Evolutionary conservation across 2,113 vertebrate genomes (phyloP).

Genomic region (Hypocryptadius cinnamomeus): DNA sequence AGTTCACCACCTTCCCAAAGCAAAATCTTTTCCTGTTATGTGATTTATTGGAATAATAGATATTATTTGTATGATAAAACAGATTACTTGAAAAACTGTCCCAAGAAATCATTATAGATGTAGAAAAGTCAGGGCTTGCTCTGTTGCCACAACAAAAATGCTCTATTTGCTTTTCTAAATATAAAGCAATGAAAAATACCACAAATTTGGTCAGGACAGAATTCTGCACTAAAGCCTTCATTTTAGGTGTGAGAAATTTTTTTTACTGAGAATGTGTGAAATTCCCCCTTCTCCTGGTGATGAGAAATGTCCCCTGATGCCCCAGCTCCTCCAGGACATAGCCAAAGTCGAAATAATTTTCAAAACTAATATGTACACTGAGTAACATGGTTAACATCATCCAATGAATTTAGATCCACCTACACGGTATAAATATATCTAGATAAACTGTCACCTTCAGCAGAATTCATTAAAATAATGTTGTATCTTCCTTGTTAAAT

Average conservation of each 20-base stretch:
- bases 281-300: neutral
- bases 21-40: neutral
- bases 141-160: slow-evolving; percentile 35
- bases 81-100: neutral
- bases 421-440: slow-evolving; percentile 71
- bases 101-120: neutral
- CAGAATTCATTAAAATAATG: slow-evolving; percentile 79
- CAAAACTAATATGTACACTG: slow-evolving; percentile 65
- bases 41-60: neutral
- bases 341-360: slow-evolving; percentile 65
- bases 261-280: slow-evolving; percentile 23
- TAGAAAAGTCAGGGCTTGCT: slow-evolving; percentile 2
- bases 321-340: slow-evolving; percentile 56
- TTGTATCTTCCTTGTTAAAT: slow-evolving; percentile 70
- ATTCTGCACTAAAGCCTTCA: neutral
- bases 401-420: slow-evolving; percentile 72
- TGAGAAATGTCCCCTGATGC: slow-evolving; percentile 40
- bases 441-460: slow-evolving; percentile 80
- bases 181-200: slow-evolving; percentile 22
- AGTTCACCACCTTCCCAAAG: neutral
- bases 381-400: slow-evolving; percentile 69
- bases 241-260: slow-evolving; percentile 29
- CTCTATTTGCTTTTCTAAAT: slow-evolving; percentile 49
- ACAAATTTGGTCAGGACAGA: slow-evolving; percentile 24
- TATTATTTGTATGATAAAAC: neutral